Percentiles rank a stretch among this genome's conserved stretches.
These are phyloP conservation scores for Drosophila teissieri DNA, from an alignment of 1,140 invertebrate species.

Conservation along the genomic window DNA sequence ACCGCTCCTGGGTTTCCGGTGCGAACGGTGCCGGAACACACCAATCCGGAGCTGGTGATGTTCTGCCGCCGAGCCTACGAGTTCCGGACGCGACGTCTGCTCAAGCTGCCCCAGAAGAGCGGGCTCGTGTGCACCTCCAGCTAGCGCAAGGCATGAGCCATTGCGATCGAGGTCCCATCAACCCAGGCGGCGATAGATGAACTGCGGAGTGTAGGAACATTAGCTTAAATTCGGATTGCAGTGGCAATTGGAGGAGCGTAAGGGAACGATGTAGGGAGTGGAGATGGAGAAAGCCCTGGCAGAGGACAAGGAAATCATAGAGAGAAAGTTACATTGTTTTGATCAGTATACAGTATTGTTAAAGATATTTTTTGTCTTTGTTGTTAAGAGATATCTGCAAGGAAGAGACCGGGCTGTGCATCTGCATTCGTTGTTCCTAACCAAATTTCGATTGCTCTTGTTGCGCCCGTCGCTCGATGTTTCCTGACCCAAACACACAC, in stretches of 20 bases:
- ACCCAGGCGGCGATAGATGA: background rate
- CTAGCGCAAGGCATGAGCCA: slow-evolving; percentile 29
- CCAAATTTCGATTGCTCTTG: slow-evolving; percentile 25
- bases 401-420: background rate
- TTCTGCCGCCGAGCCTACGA: slow-evolving; percentile 98
- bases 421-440: slow-evolving; percentile 37
- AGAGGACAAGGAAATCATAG: slow-evolving; percentile 13
- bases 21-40: slow-evolving; percentile 88
- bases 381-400: slow-evolving; percentile 23
- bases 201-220: slow-evolving; percentile 12
- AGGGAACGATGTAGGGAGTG: background rate
- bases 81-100: slow-evolving; percentile 93
- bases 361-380: slow-evolving; percentile 43
- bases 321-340: slow-evolving; percentile 19
- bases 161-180: background rate
- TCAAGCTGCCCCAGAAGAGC: slow-evolving; percentile 87
- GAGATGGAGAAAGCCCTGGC: slow-evolving; percentile 9
- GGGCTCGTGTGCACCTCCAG: slow-evolving; percentile 50
- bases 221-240: slow-evolving; percentile 41
- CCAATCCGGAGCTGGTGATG: slow-evolving; percentile 94
- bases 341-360: slow-evolving; percentile 52
- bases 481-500: background rate
- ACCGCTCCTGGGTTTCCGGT: slow-evolving; percentile 54
- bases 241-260: background rate
- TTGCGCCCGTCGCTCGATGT: slow-evolving; percentile 7